Evolutionary conservation across 1,140 invertebrate species (phyloP).

Genomic region (Dinothrombium tinctorium): DNA sequence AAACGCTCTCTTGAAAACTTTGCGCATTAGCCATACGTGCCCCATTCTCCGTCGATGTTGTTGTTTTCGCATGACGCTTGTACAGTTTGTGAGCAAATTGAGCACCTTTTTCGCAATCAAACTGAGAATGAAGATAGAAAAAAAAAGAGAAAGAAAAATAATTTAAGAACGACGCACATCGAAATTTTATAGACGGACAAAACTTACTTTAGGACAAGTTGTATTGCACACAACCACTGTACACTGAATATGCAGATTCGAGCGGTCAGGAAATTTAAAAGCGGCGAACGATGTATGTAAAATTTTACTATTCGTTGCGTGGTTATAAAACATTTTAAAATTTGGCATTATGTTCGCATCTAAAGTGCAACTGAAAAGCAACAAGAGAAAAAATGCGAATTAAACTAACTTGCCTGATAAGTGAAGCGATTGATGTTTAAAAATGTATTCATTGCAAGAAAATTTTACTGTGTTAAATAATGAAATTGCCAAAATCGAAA

Average conservation of each 20-base stretch:
- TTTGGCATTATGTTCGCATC: slow-evolving; percentile 36
- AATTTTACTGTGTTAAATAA: no score
- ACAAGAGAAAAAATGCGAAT: neutral
- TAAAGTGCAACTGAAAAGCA: slow-evolving; percentile 29
- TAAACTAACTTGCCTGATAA: neutral
- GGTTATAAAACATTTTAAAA: slow-evolving; percentile 16
- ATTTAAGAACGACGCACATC: neutral
- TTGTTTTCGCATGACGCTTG: neutral
- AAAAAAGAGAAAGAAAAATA: neutral
- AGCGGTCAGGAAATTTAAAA: slow-evolving; percentile 50
- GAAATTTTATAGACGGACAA: neutral
- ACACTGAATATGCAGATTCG: slow-evolving; percentile 36
- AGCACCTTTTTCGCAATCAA: neutral
- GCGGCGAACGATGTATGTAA: slow-evolving; percentile 37
- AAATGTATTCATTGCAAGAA: no score
- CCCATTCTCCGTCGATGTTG: neutral
- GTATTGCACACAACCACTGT: slow-evolving; percentile 38
- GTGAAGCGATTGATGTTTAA: neutral
- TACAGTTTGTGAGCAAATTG: neutral
- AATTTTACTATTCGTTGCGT: slow-evolving; percentile 12
- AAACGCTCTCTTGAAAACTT: neutral
- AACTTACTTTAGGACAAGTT: slow-evolving; percentile 29
- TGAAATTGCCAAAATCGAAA: no score
- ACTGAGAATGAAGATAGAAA: slow-evolving; percentile 16
- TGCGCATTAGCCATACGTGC: neutral